Conservation (phyloP, 1,140 invertebrate species). For the Aphis craccivora region DNA sequence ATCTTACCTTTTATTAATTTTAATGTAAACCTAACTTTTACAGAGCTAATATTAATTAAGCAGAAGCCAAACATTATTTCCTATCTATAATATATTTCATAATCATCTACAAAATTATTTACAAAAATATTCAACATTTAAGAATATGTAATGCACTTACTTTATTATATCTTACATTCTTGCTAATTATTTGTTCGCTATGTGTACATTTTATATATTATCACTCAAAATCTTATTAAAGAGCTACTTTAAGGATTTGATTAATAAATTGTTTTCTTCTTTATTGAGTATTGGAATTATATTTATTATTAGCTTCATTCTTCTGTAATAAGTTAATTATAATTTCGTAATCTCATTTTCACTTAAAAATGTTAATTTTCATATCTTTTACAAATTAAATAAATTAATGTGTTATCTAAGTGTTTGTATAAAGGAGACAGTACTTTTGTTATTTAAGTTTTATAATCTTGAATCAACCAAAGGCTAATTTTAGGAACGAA, state of each 20-base stretch:
- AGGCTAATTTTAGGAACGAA: background rate
- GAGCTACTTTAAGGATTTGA: background rate
- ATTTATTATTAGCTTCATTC: background rate
- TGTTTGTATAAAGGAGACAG: background rate
- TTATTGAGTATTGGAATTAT: background rate
- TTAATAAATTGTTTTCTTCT: background rate
- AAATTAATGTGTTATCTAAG: background rate
- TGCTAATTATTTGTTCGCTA: background rate
- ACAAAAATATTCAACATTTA: background rate
- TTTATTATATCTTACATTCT: background rate
- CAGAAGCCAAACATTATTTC: background rate
- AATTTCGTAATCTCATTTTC: background rate
- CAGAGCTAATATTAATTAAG: background rate
- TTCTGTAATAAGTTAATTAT: background rate
- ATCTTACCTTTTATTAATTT: background rate
- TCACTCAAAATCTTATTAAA: background rate
- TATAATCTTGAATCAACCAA: slow-evolving; percentile 15
- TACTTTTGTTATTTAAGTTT: background rate
- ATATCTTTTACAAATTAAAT: background rate
- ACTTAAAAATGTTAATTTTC: background rate
- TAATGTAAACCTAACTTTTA: background rate
- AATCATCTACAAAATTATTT: background rate
- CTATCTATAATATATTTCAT: background rate
- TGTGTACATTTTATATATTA: background rate
- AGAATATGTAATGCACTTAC: background rate